Base-by-base conservation (phyloP, 1,140 invertebrate species). In the Nebria ingens region DNA sequence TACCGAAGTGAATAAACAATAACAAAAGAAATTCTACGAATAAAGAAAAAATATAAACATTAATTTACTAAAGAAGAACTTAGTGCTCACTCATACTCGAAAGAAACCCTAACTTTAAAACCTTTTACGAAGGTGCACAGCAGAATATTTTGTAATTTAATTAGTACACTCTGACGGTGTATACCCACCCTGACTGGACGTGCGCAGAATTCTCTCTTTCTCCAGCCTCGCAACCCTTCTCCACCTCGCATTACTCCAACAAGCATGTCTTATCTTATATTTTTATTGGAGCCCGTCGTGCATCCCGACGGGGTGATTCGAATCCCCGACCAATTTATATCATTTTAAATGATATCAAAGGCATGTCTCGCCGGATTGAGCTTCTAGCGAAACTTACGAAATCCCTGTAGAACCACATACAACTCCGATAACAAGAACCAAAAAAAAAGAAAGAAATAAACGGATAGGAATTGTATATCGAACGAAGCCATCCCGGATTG, bases 271-370 rank as follows among this genome's bases (percentile, higher is more conserved):
- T 60, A 54, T 59, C 58, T 59, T 52, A 57, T 60, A 53, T 51
- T 58, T 56, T 56, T 56, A 52, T 58, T 60, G 56, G 22, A 11
- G 9, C 15, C 49, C 54, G 51, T 21, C 21, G 21, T 38, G 23
- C 55, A 49, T 60, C 57, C 56, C 61, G 29, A 45, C 19, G 57
- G 59, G 58, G 57, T 56, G 55, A 54, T 60, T 59, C 52, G 11
- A 21, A 53, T 51, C 45, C 55, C 58, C 51, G 51, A 57, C 58
- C 61, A 62, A 62, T 62, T 62, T 62, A 62, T 60, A 60, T 57
- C 57, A 55, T 58, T 62, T 62, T 62, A 62, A 60, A 62, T 58
- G 57, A 55, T 57, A 59, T 58, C 54, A 59, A 62, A 62, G 49
- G 45, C 54, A 56, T 50, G 54, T 49, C 23, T 54, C 52, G 55